Base-by-base conservation (phyloP, 2,113 vertebrate species). In the Apeltes quadracus region DNA sequence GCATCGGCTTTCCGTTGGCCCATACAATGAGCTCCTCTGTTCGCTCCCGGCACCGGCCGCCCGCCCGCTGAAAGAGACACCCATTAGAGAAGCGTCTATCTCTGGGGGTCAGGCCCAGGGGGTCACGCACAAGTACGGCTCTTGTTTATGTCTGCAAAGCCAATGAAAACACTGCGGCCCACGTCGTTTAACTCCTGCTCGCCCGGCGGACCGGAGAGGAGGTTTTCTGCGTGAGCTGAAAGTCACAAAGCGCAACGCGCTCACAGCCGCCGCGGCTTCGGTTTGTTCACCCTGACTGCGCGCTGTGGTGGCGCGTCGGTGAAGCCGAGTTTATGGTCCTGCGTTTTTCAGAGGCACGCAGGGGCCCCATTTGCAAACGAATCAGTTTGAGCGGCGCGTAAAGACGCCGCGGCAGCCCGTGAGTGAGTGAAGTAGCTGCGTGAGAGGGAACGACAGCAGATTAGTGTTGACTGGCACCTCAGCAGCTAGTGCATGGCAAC, bases 91-190 rank as follows among this genome's bases (percentile, higher is more conserved):
- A 89, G 90, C 83, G 87, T 93, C 92, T 94, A 93, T 94, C 92
- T 94, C 29, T 3, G 29, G 61, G 82, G 91, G 93, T 93, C 93
- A 91, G 88, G 78, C 81, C 72, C 76, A 85, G n/a, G 57, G 87
- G 93, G 92, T 93, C 91, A 85, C 89, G 50, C 80, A 87, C 90
- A 92, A 93, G 93, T 91, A 89, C 85, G 58, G 87, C 88, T 91
- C 91, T 93, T 94, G 93, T 94, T 94, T 94, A 93, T 86, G 88
- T 94, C 93, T 94, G 90, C 78, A 82, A 87, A 91, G 93, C 92
- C 93, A 93, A 93, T 92, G 87, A 91, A 92, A 92, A 92, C 87
- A 91, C 72, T 43, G 82, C 79, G 86, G 83, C 82, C 87, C 77
- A 54, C 70, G 20, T 18, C 1, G 67, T 92, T 91, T 5, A 93